phyloP scores from a whole-genome alignment of 2,888 invertebrate genomes.

The Synergus gifuensis region DNA sequence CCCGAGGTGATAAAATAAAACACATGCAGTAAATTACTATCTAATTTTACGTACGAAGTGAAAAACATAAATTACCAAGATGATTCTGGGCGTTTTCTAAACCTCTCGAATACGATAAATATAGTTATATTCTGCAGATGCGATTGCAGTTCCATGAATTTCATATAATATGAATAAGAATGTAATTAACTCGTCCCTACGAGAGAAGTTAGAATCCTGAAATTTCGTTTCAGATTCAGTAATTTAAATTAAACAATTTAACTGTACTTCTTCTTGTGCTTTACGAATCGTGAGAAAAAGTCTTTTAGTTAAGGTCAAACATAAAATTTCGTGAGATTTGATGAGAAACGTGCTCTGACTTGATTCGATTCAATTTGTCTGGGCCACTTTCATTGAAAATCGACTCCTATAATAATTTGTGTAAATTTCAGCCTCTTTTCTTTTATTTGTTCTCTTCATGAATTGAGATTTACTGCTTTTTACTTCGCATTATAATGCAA shows the following conservation, averaged over 20 bases:
- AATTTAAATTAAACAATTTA: background rate
- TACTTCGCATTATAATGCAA: background rate
- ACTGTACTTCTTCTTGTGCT: background rate
- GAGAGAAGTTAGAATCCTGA: background rate
- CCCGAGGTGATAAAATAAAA: background rate
- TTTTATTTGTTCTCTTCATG: constrained; percentile 1
- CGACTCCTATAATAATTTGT: constrained; percentile 6
- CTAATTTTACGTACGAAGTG: constrained; percentile 22
- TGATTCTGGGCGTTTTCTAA: background rate
- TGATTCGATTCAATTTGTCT: constrained; percentile 13
- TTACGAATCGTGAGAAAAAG: background rate
- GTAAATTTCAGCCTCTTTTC: constrained; percentile 3
- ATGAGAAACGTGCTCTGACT: constrained; percentile 29
- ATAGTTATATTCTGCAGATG: constrained; percentile 10
- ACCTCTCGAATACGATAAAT: background rate
- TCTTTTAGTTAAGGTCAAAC: background rate
- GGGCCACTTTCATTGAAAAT: background rate
- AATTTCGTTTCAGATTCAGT: background rate
- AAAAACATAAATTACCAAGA: constrained; percentile 11
- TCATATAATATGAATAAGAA: background rate
- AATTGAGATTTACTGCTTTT: constrained; percentile 5
- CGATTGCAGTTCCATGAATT: constrained; percentile 30
- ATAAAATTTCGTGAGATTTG: constrained; percentile 5
- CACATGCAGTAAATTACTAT: background rate
- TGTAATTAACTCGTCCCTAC: constrained; percentile 13